Percentiles rank a stretch among this genome's conserved stretches.
Evolutionary conservation across 2,797 vertebrate species (phyloP).

Genomic region (Thalassophryne amazonica): DNA sequence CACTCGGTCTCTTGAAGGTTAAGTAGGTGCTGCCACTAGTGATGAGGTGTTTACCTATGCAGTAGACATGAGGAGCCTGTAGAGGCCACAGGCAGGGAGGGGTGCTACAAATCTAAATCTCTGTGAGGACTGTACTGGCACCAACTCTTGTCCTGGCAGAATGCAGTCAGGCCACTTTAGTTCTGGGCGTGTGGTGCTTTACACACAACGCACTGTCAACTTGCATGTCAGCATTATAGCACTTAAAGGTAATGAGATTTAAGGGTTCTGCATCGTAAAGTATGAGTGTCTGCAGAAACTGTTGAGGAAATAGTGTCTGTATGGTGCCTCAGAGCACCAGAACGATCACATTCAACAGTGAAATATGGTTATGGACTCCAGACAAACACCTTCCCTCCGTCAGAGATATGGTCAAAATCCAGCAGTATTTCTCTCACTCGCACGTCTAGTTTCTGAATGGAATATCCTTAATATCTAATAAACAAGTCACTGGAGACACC

Average conservation of each 20-base stretch:
- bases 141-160: conserved; percentile 55
- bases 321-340: conserved; percentile 43
- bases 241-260: conserved; percentile 68
- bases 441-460: conserved; percentile 10
- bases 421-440: conserved; percentile 35
- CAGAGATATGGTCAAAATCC: conserved; percentile 47
- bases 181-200: conserved; percentile 33
- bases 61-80: conserved; percentile 39
- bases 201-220: conserved; percentile 20
- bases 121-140: conserved; percentile 53
- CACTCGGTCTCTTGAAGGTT: too few species aligned
- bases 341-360: conserved; percentile 45
- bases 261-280: conserved; percentile 52
- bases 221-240: conserved; percentile 52
- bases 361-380: conserved; percentile 54
- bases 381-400: conserved; percentile 45
- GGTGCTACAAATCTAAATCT: conserved; percentile 72
- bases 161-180: conserved; percentile 46
- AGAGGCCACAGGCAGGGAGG: conserved; percentile 41
- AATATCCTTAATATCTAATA: conserved; percentile 41
- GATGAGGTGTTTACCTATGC: conserved; percentile 59
- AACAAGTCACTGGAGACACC: conserved; percentile 37
- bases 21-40: conserved; percentile 68
- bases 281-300: conserved; percentile 48
- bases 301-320: conserved; percentile 42